Conservation (phyloP, 37 sponge, comb jelly and placozoan genomes). For the Cladorhizidae sp. region DNA sequence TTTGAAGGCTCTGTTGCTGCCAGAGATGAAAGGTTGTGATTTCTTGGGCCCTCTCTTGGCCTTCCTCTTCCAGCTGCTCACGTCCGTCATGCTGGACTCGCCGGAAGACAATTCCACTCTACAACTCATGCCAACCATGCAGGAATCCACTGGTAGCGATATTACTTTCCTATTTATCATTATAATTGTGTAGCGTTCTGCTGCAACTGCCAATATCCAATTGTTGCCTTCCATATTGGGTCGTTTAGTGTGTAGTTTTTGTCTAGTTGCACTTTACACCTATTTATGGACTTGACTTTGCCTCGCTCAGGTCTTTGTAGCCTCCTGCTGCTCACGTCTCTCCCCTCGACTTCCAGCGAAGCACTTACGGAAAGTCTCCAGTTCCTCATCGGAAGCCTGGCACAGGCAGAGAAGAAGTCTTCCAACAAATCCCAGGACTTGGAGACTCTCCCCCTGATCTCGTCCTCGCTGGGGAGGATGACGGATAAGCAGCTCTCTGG, state of each 20-base stretch:
- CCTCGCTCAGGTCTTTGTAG: conserved; percentile 3
- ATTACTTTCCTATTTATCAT: too few relatives aligned
- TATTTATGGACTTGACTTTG: background rate
- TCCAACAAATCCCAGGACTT: background rate
- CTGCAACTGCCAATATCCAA: background rate
- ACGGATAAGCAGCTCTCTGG: background rate
- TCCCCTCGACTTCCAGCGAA: conserved; percentile 1
- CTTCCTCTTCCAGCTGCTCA: conserved; percentile 29
- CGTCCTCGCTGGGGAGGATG: conserved; percentile 17
- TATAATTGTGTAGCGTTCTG: background rate
- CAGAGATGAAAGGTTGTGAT: conserved; percentile 12
- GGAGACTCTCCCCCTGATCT: background rate
- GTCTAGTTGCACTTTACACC: too few relatives aligned
- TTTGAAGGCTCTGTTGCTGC: conserved; percentile 7
- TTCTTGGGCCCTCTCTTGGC: conserved; percentile 42
- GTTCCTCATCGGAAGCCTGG: conserved; percentile 26
- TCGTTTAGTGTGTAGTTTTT: too few relatives aligned
- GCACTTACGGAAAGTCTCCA: conserved; percentile 29
- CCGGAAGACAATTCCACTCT: conserved; percentile 11
- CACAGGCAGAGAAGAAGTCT: conserved; percentile 6
- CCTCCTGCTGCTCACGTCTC: conserved; percentile 24
- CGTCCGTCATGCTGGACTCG: conserved; percentile 26
- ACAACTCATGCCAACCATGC: background rate
- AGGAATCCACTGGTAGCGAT: conserved; percentile 9
- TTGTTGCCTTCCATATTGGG: background rate